Conservation (phyloP, 2,797 vertebrate genomes). For the Sciurus carolinensis region DNA sequence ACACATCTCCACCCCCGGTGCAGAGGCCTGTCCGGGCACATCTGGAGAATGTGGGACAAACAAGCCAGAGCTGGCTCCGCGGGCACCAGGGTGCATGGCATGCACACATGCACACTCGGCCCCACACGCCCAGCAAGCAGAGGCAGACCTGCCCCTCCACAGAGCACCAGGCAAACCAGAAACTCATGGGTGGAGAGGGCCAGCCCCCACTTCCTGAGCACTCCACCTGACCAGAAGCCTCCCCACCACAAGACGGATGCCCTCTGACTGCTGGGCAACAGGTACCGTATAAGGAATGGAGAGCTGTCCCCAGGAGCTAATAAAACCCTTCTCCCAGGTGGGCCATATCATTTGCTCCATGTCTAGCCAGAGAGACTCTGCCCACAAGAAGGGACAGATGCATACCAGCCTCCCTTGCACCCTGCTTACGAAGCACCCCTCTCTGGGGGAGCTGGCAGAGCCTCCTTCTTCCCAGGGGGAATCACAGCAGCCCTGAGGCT, state of each 20-base stretch:
- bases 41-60: conserved; percentile 79
- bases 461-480: not conserved
- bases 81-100: rapidly evolving
- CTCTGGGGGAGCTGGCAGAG: not conserved
- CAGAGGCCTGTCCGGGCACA: conserved; percentile 78
- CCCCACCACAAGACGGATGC: rapidly evolving
- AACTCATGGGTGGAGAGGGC: not conserved
- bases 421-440: not conserved
- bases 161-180: not conserved
- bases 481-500: not conserved
- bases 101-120: rapidly evolving
- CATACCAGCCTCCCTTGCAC: too few species aligned
- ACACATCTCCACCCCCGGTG: conserved; percentile 54
- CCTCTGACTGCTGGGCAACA: not conserved
- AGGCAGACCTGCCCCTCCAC: not conserved
- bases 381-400: not conserved
- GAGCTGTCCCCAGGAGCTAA: not conserved
- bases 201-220: not conserved
- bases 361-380: not conserved
- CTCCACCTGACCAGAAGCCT: not conserved
- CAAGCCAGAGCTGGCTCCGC: not conserved
- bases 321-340: not conserved
- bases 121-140: not conserved
- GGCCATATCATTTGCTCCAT: rapidly evolving
- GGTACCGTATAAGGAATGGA: rapidly evolving